phyloP scores from a whole-genome alignment of 1,140 invertebrate species.

The Drosophila pallidifrons region DNA sequence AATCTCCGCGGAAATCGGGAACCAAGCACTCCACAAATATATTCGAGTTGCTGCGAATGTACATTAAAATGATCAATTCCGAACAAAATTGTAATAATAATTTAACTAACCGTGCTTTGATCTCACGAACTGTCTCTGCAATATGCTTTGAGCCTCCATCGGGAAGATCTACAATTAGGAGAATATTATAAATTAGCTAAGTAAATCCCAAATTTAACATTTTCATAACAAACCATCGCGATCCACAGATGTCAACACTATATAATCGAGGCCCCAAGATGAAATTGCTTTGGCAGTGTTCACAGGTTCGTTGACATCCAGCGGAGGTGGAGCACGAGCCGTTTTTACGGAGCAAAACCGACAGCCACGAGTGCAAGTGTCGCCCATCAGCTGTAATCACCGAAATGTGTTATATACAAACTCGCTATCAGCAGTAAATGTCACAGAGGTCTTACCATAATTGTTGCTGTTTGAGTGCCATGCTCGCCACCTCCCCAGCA shows the following conservation, averaged over 20 bases:
- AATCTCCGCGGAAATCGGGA: conserved; percentile 97
- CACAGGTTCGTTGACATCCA: conserved; percentile 95
- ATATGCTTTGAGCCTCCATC: conserved; percentile 97
- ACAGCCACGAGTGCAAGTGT: conserved; percentile 96
- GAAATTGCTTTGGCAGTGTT: conserved; percentile 97
- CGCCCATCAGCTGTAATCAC: conserved; percentile 92
- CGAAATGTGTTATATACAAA: conserved; percentile 12
- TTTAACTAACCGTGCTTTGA: conserved; percentile 78
- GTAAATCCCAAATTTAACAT: background rate
- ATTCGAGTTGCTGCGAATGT: conserved; percentile 88
- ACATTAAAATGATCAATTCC: background rate
- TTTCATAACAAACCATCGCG: conserved; percentile 89
- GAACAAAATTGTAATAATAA: background rate
- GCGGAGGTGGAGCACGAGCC: conserved; percentile 93
- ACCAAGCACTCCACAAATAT: conserved; percentile 98
- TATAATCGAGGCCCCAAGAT: conserved; percentile 98
- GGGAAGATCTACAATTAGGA: conserved; percentile 87
- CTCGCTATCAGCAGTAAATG: conserved; percentile 51
- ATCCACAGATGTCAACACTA: conserved; percentile 99
- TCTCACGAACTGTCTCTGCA: conserved; percentile 94
- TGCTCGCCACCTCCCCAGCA: conserved; percentile 98
- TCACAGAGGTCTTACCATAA: conserved; percentile 89
- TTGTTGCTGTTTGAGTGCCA: conserved; percentile 94
- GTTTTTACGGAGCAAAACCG: conserved; percentile 99
- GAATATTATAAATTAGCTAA: background rate